Evolutionary conservation across 2,888 invertebrate genomes (phyloP).

Genomic region (Microdon myrmicae): DNA sequence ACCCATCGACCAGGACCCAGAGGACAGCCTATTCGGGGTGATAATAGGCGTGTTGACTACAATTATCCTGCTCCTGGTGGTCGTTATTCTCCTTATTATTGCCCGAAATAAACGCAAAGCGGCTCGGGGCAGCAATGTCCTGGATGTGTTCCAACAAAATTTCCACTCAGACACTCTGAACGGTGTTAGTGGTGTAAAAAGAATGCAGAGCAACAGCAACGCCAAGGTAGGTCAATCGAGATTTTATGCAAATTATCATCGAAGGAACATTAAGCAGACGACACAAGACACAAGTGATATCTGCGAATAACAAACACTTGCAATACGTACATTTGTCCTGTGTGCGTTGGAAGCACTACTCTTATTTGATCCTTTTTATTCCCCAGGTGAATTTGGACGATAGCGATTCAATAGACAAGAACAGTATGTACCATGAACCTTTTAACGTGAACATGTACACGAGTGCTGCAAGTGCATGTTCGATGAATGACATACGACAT

Average conservation of each 20-base stretch:
- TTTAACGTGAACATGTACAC: constrained; percentile 68
- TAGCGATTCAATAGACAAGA: constrained; percentile 67
- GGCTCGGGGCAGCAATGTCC: constrained; percentile 66
- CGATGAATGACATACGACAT: constrained; percentile 67
- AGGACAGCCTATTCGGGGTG: constrained; percentile 73
- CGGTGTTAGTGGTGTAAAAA: constrained; percentile 67
- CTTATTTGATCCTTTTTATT: too few species aligned
- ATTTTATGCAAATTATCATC: constrained; percentile 50
- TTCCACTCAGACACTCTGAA: constrained; percentile 66
- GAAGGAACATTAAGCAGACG: constrained; percentile 33
- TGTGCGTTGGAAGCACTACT: too few species aligned
- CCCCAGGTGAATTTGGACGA: constrained; percentile 63
- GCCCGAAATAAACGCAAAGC: constrained; percentile 71
- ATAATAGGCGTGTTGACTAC: constrained; percentile 78
- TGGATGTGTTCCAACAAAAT: constrained; percentile 67
- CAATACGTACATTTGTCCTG: too few species aligned
- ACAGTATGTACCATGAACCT: constrained; percentile 68
- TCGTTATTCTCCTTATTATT: constrained; percentile 77
- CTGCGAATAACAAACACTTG: constrained; percentile 9
- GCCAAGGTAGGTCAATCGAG: constrained; percentile 65
- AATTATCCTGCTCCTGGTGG: constrained; percentile 76
- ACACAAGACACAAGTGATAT: too few species aligned
- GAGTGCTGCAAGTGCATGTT: constrained; percentile 67
- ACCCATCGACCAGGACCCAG: constrained; percentile 71
- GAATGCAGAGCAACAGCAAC: constrained; percentile 66